Percentiles rank a stretch among this genome's conserved stretches.
Conservation (phyloP, 2,797 vertebrate species). For the Ptychobarbus kaznakovi region DNA sequence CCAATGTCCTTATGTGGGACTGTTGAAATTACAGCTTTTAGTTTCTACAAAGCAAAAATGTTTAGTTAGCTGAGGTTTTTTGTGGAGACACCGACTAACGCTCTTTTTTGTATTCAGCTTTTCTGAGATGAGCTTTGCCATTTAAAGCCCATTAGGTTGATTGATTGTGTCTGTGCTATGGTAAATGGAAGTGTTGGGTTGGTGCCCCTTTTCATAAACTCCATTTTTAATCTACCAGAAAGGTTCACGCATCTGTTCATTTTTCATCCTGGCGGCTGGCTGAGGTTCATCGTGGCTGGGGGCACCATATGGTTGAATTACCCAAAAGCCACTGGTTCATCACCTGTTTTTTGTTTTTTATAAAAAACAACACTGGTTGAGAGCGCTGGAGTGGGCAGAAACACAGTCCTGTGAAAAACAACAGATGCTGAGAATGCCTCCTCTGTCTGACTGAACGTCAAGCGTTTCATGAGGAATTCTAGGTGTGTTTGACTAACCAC, state of each 20-base stretch:
- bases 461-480: background rate
- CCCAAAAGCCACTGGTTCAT: constrained; percentile 50
- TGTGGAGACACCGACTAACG: background rate
- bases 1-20: background rate
- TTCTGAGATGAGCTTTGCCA: constrained; percentile 53
- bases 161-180: constrained; percentile 54
- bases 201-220: constrained; percentile 54
- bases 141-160: constrained; percentile 62
- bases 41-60: constrained; percentile 3
- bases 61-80: constrained; percentile 5
- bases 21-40: background rate
- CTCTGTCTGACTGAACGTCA: constrained; percentile 26
- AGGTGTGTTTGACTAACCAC: background rate
- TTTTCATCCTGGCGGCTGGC: constrained; percentile 49
- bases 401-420: constrained; percentile 39
- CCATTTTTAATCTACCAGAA: constrained; percentile 62
- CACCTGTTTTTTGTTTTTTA: constrained; percentile 41
- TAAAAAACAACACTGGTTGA: constrained; percentile 5
- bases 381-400: constrained; percentile 25
- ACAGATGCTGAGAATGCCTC: constrained; percentile 41
- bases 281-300: constrained; percentile 34
- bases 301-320: constrained; percentile 57
- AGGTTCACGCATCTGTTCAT: constrained; percentile 46
- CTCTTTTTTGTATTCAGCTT: constrained; percentile 1
- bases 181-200: constrained; percentile 53